A percentile compares a stretch with the other conserved stretches of the same genome.
These are phyloP conservation scores for Ophiodon elongatus DNA, from an alignment of 2,113 vertebrate species.

Conservation along the genomic window DNA sequence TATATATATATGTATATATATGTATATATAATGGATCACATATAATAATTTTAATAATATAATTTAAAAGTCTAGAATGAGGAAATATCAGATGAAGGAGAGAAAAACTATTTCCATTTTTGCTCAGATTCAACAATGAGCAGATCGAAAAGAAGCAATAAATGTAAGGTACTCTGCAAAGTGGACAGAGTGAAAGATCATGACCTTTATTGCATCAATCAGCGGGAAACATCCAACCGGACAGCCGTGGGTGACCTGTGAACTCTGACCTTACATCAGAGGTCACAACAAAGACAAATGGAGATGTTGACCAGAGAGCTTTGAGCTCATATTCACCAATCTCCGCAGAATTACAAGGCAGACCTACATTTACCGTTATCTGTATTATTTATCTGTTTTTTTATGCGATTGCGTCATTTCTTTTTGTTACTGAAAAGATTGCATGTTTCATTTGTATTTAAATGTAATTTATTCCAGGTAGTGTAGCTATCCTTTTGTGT, in stretches of 20 bases:
- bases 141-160: background rate
- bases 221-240: background rate
- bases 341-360: background rate
- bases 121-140: slow-evolving; percentile 7
- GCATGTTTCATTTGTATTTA: background rate
- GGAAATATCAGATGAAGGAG: background rate
- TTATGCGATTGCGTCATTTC: background rate
- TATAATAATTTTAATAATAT: too few relatives aligned
- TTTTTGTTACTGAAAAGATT: background rate
- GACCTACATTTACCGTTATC: background rate
- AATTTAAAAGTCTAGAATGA: background rate
- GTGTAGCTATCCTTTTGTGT: background rate
- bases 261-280: slow-evolving; percentile 47
- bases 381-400: background rate
- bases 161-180: background rate
- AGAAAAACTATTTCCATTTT: background rate
- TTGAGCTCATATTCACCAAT: slow-evolving; percentile 8
- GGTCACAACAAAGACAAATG: slow-evolving; percentile 44
- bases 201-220: slow-evolving; percentile 24
- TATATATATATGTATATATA: too few relatives aligned
- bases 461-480: background rate
- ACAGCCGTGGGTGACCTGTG: slow-evolving; percentile 28
- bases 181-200: background rate
- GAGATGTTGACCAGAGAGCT: background rate
- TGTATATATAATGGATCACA: too few relatives aligned